Percentiles rank a stretch among this genome's conserved stretches.
Evolutionary conservation across 37 sponge, comb jelly and placozoan genomes (phyloP).

Genomic region (Tethya wilhelma): DNA sequence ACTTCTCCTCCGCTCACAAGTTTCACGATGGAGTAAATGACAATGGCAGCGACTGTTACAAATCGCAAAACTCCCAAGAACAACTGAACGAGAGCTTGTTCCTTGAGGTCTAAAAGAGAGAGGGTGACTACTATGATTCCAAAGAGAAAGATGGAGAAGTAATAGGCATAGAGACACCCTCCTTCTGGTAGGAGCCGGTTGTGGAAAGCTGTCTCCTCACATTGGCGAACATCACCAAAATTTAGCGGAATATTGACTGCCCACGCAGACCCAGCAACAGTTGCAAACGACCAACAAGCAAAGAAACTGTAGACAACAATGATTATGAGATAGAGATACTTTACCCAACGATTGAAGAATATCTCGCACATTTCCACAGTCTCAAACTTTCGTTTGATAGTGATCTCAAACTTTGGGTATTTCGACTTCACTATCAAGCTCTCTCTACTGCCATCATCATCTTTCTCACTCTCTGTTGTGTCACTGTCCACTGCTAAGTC

Average conservation of each 20-base stretch:
- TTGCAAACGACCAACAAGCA: slow-evolving; percentile 59
- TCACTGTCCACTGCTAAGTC: not conserved
- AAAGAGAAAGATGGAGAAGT: slow-evolving; percentile 78
- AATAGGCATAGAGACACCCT: slow-evolving; percentile 65
- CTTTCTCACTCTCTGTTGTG: slow-evolving; percentile 12
- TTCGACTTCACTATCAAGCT: no score
- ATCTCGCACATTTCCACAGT: slow-evolving; percentile 73
- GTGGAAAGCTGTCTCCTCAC: slow-evolving; percentile 52
- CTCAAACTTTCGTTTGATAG: slow-evolving; percentile 74
- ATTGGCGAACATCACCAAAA: slow-evolving; percentile 43
- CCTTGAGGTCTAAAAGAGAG: slow-evolving; percentile 78
- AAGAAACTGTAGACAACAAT: slow-evolving; percentile 69
- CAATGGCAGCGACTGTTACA: slow-evolving; percentile 62
- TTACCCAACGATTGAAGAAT: slow-evolving; percentile 60
- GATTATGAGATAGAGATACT: slow-evolving; percentile 67
- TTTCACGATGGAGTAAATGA: slow-evolving; percentile 64
- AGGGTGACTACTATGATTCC: slow-evolving; percentile 66
- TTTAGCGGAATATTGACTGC: slow-evolving; percentile 83
- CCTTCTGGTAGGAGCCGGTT: slow-evolving; percentile 36
- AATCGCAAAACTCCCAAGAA: slow-evolving; percentile 78
- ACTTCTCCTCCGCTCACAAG: slow-evolving; percentile 1
- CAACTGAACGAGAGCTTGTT: slow-evolving; percentile 86
- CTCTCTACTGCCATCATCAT: slow-evolving; percentile 12
- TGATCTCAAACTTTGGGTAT: slow-evolving; percentile 67
- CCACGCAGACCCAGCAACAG: slow-evolving; percentile 92